A percentile compares a stretch with the other conserved stretches of the same genome.
phyloP scores from a whole-genome alignment of 2,113 vertebrate genomes.

The Physeter macrocephalus region DNA sequence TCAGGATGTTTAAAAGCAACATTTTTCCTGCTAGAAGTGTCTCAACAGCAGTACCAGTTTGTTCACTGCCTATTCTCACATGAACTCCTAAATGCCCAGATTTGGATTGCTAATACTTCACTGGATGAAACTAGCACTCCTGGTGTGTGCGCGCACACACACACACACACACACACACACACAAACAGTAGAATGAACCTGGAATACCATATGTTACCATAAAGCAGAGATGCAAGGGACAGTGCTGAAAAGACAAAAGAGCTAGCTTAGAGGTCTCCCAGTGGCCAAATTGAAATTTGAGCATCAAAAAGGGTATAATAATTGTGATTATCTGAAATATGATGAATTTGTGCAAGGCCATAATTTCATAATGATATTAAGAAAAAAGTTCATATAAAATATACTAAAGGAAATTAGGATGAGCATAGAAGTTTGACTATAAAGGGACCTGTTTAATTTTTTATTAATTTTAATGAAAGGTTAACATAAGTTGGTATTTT shows the following conservation, averaged over 20 bases:
- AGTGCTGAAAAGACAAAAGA: neutral
- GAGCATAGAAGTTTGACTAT: neutral
- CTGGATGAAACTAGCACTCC: neutral
- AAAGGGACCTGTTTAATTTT: conserved; percentile 12
- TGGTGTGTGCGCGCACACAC: rapidly evolving
- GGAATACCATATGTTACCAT: neutral
- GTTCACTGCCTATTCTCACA: neutral
- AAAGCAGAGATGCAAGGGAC: neutral
- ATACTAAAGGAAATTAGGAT: neutral
- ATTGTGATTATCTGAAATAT: conserved; percentile 25
- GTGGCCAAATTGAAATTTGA: neutral
- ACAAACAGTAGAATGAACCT: neutral
- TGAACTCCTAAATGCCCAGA: neutral
- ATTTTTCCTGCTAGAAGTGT: neutral
- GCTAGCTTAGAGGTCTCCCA: neutral
- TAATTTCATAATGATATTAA: conserved; percentile 23
- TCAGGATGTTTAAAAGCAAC: neutral
- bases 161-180: rapidly evolving
- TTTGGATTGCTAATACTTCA: neutral
- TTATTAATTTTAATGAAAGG: conserved; percentile 45
- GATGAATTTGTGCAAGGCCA: conserved; percentile 14
- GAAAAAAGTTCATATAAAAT: neutral
- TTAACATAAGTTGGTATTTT: conserved; percentile 23
- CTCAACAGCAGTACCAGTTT: neutral
- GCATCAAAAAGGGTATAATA: neutral